phyloP scores from a whole-genome alignment of 1,140 invertebrate genomes.

The Papilio polytes region DNA sequence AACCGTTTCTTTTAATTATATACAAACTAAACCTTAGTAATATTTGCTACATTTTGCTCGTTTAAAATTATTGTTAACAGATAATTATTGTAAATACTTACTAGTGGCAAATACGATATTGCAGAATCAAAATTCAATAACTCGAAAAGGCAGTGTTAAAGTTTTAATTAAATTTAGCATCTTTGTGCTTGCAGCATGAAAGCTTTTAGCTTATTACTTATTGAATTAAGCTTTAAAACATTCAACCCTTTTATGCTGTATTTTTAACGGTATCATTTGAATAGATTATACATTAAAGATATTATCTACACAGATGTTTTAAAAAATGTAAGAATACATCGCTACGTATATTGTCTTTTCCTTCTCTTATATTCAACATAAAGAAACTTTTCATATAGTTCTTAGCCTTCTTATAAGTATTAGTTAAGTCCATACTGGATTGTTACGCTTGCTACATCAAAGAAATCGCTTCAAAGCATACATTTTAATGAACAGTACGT shows the following conservation, averaged over 20 bases:
- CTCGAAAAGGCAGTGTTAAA: not conserved
- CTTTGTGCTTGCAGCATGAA: constrained; percentile 7
- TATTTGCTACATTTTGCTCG: too few relatives aligned
- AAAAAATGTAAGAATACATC: not conserved
- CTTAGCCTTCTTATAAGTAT: not conserved
- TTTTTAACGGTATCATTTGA: not conserved
- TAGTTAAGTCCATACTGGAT: not conserved
- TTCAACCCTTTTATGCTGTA: constrained; percentile 9
- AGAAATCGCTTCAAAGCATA: not conserved
- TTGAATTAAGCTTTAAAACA: constrained; percentile 12
- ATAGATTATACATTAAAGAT: not conserved
- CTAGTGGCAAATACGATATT: not conserved
- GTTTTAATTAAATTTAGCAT: constrained; percentile 3
- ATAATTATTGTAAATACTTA: too few relatives aligned
- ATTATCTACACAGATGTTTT: not conserved
- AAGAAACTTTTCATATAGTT: not conserved
- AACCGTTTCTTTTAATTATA: too few relatives aligned
- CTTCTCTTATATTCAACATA: not conserved
- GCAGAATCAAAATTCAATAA: constrained; percentile 11
- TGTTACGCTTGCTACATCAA: not conserved
- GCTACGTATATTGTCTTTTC: not conserved
- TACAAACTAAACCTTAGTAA: too few relatives aligned
- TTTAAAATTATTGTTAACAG: too few relatives aligned
- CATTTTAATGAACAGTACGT: not conserved
- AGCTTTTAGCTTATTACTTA: constrained; percentile 23